A percentile compares a stretch with the other conserved stretches of the same genome.
These are phyloP conservation scores for Siniperca undulata DNA, from an alignment of 2,797 vertebrate genomes.

Conservation along the genomic window DNA sequence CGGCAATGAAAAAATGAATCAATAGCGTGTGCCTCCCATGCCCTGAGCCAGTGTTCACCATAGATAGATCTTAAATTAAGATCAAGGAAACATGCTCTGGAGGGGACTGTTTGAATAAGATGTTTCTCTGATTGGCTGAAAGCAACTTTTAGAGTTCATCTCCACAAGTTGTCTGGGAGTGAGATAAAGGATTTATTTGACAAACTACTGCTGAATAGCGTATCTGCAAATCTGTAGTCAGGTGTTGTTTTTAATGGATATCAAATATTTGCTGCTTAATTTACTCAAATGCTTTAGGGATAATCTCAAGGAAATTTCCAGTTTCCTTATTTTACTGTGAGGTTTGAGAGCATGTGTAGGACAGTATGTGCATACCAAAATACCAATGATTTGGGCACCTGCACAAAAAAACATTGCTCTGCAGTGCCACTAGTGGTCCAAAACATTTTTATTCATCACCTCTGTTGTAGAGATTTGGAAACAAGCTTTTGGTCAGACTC, in stretches of 20 bases:
- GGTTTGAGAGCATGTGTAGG: not conserved
- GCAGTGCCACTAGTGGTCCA: not conserved
- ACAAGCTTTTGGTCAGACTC: not conserved
- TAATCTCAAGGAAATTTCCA: not conserved
- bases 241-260: constrained; percentile 30
- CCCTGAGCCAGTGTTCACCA: constrained; percentile 73
- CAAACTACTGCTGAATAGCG: constrained; percentile 44
- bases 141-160: constrained; percentile 64
- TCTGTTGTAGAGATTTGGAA: not conserved
- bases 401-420: not conserved
- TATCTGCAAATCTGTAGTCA: constrained; percentile 27
- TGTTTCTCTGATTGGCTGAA: constrained; percentile 69
- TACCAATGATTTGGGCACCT: not conserved
- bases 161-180: constrained; percentile 28
- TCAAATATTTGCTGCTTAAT: constrained; percentile 34
- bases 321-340: not conserved
- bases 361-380: not conserved
- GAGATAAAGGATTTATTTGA: constrained; percentile 54
- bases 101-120: constrained; percentile 67
- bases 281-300: constrained; percentile 20
- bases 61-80: constrained; percentile 79
- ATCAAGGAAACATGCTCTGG: constrained; percentile 75
- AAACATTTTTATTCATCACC: not conserved
- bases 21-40: constrained; percentile 74
- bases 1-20: constrained; percentile 80